Percentiles rank a stretch among this genome's conserved stretches.
phyloP scores from a whole-genome alignment of 2,797 vertebrate genomes.

The Rachycentron canadum region DNA sequence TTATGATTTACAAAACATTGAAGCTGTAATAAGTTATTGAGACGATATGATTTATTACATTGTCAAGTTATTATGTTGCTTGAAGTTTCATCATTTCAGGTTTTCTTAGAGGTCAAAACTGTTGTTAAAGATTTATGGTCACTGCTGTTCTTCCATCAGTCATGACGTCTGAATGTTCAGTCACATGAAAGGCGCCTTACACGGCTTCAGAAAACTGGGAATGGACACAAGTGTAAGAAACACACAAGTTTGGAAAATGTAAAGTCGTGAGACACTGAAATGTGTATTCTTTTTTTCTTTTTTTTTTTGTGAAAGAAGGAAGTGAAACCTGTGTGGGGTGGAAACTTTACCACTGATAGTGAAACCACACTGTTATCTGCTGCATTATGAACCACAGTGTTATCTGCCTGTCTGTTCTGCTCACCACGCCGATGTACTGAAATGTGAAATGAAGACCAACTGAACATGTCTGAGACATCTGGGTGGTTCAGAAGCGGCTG shows the following conservation, averaged over 20 bases:
- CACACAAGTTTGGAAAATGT: not conserved
- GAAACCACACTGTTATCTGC: constrained; percentile 19
- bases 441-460: constrained; percentile 10
- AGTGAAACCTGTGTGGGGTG: not conserved
- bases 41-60: not conserved
- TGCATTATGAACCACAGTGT: constrained; percentile 1
- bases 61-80: no score
- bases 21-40: not conserved
- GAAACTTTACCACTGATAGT: not conserved
- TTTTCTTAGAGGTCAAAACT: not conserved
- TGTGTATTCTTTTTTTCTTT: not conserved
- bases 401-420: constrained; percentile 24
- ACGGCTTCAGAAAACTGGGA: not conserved
- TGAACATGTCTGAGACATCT: constrained; percentile 37
- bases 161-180: constrained; percentile 59
- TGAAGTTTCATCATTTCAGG: not conserved
- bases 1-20: not conserved
- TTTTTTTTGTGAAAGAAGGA: not conserved
- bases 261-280: not conserved
- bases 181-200: not conserved
- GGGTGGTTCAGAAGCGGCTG: constrained; percentile 44
- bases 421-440: not conserved
- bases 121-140: constrained; percentile 4
- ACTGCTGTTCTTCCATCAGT: constrained; percentile 26
- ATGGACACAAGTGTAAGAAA: not conserved